Conservation (phyloP, 2,113 vertebrate genomes). For the Lycocorax pyrrhopterus region DNA sequence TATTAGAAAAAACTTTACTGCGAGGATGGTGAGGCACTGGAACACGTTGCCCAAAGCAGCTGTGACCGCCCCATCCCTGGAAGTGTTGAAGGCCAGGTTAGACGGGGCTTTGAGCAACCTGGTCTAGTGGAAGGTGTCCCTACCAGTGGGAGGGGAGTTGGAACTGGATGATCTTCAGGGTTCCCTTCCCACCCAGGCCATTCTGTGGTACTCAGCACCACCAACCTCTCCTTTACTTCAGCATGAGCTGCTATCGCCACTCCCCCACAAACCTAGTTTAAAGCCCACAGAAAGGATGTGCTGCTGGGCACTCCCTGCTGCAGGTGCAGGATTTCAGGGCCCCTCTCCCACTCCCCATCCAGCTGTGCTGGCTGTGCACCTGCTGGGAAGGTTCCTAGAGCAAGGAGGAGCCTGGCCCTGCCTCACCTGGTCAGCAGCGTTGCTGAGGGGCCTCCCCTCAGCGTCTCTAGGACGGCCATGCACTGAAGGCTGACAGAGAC, state of each 20-base stretch:
- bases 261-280: not conserved
- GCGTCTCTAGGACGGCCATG: not conserved
- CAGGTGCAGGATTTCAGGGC: not conserved
- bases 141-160: not conserved
- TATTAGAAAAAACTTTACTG: not conserved
- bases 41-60: not conserved
- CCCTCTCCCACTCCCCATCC: not conserved
- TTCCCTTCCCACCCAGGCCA: not conserved
- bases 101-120: not conserved
- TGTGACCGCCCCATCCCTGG: not conserved
- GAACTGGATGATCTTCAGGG: not conserved
- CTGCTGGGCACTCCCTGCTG: not conserved
- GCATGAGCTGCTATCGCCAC: not conserved
- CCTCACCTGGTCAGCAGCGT: not conserved
- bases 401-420: not conserved
- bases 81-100: fast-evolving
- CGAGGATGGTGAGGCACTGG: not conserved
- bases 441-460: not conserved
- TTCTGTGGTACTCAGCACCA: not conserved
- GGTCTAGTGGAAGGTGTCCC: not conserved
- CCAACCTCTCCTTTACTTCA: not conserved
- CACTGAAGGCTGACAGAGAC: not conserved
- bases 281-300: not conserved
- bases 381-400: not conserved
- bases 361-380: not conserved